Conservation (phyloP, 1,140 invertebrate genomes). For the Drosophila ficusphila region DNA sequence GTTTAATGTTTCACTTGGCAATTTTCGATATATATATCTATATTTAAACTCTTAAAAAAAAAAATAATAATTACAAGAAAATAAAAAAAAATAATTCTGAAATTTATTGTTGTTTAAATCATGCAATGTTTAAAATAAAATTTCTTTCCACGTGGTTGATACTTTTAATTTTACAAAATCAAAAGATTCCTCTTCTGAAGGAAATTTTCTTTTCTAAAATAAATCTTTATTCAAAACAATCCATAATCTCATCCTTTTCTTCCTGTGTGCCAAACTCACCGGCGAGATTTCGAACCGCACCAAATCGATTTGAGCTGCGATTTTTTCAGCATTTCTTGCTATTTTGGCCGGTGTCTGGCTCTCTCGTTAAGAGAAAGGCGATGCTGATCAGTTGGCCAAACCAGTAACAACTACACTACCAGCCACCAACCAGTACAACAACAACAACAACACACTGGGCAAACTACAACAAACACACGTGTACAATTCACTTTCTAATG, state of each 20-base stretch:
- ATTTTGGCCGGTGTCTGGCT: conserved; percentile 22
- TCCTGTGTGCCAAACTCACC: background rate
- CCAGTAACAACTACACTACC: conserved; percentile 18
- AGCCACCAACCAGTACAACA: conserved; percentile 1
- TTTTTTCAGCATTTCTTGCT: conserved; percentile 21
- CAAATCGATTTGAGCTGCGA: conserved; percentile 55
- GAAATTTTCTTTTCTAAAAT: too few species aligned
- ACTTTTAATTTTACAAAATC: too few species aligned
- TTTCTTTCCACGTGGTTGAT: too few species aligned
- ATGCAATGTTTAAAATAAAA: too few species aligned
- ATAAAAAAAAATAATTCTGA: too few species aligned
- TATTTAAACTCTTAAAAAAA: too few species aligned
- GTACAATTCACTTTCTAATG: conserved; percentile 58
- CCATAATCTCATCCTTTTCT: background rate
- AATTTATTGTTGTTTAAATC: too few species aligned
- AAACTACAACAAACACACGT: conserved; percentile 8
- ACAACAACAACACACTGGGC: background rate
- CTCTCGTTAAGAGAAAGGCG: conserved; percentile 52
- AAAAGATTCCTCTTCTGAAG: too few species aligned
- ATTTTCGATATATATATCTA: too few species aligned
- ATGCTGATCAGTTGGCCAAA: conserved; percentile 27
- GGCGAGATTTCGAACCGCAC: conserved; percentile 21
- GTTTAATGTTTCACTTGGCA: too few species aligned
- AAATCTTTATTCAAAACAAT: too few species aligned
- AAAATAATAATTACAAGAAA: too few species aligned